phyloP scores from a whole-genome alignment of 2,888 invertebrate species.

The Meta bourneti region DNA sequence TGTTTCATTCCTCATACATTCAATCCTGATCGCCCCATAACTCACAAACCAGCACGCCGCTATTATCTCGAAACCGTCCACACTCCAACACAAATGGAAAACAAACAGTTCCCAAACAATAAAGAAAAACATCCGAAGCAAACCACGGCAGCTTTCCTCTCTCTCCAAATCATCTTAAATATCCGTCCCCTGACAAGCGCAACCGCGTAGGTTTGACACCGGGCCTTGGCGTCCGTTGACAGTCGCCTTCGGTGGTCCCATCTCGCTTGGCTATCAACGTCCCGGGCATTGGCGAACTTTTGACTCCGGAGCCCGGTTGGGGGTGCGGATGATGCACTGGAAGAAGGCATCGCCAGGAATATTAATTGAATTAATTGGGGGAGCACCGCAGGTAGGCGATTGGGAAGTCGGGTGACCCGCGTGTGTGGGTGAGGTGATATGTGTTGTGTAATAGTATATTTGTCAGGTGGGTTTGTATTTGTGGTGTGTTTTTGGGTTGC shows the following conservation, averaged over 20 bases:
- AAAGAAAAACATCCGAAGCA: background rate
- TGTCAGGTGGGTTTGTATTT: background rate
- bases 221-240: constrained; percentile 59
- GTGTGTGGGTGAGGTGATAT: background rate
- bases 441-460: background rate
- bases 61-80: background rate
- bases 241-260: constrained; percentile 73
- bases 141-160: background rate
- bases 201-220: constrained; percentile 58
- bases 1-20: constrained; percentile 26
- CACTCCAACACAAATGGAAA: constrained; percentile 1
- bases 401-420: constrained; percentile 2
- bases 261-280: constrained; percentile 73
- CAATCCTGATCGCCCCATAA: background rate
- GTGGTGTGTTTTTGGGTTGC: background rate
- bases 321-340: constrained; percentile 32
- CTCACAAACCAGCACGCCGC: background rate
- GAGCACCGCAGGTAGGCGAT: background rate
- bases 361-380: constrained; percentile 69
- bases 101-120: background rate
- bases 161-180: constrained; percentile 19
- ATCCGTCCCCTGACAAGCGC: constrained; percentile 47
- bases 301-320: constrained; percentile 47
- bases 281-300: constrained; percentile 63
- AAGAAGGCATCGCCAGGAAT: constrained; percentile 52